Conservation (phyloP, 2,797 vertebrate genomes). For the Leucoraja ocellata region DNA sequence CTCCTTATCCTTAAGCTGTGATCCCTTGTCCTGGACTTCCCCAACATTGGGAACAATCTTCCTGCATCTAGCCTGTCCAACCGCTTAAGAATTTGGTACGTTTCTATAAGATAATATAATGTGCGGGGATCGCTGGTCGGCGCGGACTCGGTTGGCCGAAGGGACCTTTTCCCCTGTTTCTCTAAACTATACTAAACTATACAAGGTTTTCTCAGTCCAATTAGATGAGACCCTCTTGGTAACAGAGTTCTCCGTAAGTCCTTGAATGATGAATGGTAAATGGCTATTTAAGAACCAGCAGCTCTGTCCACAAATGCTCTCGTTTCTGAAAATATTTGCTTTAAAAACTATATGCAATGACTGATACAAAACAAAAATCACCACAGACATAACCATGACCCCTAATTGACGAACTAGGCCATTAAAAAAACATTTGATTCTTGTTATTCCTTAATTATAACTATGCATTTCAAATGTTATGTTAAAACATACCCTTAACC, state of each 20-base stretch:
- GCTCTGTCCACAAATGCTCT: not conserved
- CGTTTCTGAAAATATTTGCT: too few species aligned
- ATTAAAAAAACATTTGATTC: not conserved
- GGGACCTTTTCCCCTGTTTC: too few species aligned
- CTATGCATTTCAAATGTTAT: slow-evolving; percentile 5
- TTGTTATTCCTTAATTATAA: not conserved
- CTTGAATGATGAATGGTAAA: not conserved
- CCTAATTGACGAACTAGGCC: not conserved
- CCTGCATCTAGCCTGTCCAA: too few species aligned
- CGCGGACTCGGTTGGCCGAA: too few species aligned
- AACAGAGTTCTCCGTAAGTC: not conserved
- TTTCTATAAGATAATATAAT: too few species aligned
- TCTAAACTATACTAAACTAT: too few species aligned
- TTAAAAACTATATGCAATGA: not conserved
- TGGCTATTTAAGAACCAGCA: not conserved
- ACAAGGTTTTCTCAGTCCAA: not conserved
- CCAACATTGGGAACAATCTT: too few species aligned
- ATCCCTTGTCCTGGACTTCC: too few species aligned
- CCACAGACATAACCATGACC: not conserved
- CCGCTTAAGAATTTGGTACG: too few species aligned
- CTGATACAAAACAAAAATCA: not conserved
- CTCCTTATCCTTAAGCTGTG: too few species aligned
- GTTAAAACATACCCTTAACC: not conserved
- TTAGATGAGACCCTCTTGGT: not conserved
- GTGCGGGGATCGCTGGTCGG: too few species aligned